These are phyloP conservation scores for Pterostichus madidus DNA, from an alignment of 2,888 invertebrate species.

Conservation along the genomic window DNA sequence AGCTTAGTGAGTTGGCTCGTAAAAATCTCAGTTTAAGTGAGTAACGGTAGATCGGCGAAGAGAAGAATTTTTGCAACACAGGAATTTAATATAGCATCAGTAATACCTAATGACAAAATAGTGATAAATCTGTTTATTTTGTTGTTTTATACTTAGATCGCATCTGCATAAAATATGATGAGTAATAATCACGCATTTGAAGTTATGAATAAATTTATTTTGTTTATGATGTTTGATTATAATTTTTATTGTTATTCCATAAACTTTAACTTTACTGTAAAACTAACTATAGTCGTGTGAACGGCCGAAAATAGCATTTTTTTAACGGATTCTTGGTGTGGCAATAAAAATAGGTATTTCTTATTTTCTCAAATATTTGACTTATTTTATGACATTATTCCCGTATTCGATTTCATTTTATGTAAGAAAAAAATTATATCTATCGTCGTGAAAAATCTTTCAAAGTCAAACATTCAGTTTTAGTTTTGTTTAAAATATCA, in stretches of 20 bases:
- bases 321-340: too few species aligned
- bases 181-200: conserved; percentile 13
- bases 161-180: conserved; percentile 37
- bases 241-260: conserved; percentile 16
- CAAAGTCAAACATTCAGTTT: too few species aligned
- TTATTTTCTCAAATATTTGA: too few species aligned
- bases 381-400: too few species aligned
- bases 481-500: too few species aligned
- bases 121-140: conserved; percentile 43
- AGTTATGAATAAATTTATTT: conserved; percentile 42
- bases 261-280: too few species aligned
- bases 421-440: too few species aligned
- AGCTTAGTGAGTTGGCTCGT: not conserved
- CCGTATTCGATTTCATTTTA: too few species aligned
- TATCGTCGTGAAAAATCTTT: too few species aligned
- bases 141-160: conserved; percentile 35
- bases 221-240: conserved; percentile 26
- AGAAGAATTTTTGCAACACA: conserved; percentile 18
- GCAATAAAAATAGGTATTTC: too few species aligned
- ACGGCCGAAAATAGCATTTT: too few species aligned
- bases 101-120: conserved; percentile 29
- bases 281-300: too few species aligned
- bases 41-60: conserved; percentile 18
- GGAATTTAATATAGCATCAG: conserved; percentile 28
- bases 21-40: conserved; percentile 37